Conservation (phyloP, 1,140 invertebrate species). For the Hestina assimilis region DNA sequence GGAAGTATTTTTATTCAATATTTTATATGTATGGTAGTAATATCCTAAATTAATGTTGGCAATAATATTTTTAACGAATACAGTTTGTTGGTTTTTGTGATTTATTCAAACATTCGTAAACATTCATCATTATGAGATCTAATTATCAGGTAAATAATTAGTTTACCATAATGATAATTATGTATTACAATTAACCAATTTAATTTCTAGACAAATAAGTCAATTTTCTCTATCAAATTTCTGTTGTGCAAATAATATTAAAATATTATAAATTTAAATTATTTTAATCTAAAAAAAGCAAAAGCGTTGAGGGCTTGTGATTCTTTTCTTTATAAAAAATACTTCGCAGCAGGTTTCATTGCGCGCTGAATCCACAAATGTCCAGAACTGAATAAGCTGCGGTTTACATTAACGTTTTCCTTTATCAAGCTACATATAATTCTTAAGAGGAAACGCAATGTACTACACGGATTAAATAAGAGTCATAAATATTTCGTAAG, state of each 20-base stretch:
- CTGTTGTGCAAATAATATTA: neutral
- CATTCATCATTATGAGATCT: too few species aligned
- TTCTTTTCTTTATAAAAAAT: conserved; percentile 17
- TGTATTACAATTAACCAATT: neutral
- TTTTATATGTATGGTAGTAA: too few species aligned
- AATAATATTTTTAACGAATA: neutral
- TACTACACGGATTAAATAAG: conserved; percentile 26
- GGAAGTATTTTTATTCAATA: too few species aligned
- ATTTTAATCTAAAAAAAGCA: too few species aligned
- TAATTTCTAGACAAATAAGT: too few species aligned
- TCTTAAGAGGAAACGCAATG: conserved; percentile 29
- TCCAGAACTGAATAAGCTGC: conserved; percentile 2
- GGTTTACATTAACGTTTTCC: conserved; percentile 42
- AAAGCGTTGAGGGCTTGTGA: conserved; percentile 13
- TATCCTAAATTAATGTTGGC: neutral
- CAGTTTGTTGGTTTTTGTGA: too few species aligned
- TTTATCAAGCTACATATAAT: neutral
- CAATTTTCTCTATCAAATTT: neutral
- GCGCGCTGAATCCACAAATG: conserved; percentile 13
- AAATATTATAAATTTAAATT: neutral
- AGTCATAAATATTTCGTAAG: conserved; percentile 44
- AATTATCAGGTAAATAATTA: neutral
- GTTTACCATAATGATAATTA: neutral
- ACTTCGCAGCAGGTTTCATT: conserved; percentile 21
- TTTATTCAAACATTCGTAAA: too few species aligned